Evolutionary conservation across 2,888 invertebrate species (phyloP).

Genomic region (Megalurothrips usitatus): DNA sequence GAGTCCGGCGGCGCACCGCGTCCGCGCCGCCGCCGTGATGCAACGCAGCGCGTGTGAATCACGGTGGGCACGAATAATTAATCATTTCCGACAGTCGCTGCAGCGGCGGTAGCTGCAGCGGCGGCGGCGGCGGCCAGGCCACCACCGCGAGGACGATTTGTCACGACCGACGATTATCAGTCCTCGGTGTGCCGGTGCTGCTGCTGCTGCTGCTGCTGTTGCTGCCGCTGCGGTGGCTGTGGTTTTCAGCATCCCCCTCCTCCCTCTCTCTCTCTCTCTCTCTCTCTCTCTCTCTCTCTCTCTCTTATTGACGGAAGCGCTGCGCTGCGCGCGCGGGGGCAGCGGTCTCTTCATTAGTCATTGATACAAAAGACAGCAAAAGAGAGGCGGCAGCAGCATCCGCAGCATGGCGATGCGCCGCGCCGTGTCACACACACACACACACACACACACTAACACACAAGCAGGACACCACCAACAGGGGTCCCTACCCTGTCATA

Average conservation of each 20-base stretch:
- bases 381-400: not conserved
- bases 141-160: not conserved
- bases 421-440: not conserved
- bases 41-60: too few species aligned
- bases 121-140: not conserved
- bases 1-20: too few species aligned
- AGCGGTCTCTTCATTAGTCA: slow-evolving; percentile 9
- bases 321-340: not conserved
- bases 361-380: not conserved
- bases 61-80: too few species aligned
- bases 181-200: not conserved
- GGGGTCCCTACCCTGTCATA: too few species aligned
- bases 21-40: too few species aligned
- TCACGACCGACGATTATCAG: slow-evolving; percentile 14
- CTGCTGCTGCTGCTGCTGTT: not conserved
- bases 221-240: not conserved
- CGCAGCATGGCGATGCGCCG: not conserved
- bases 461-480: too few species aligned
- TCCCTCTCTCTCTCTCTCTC: too few species aligned
- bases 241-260: not conserved
- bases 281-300: not conserved
- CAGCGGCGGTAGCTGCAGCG: not conserved
- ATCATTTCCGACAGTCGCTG: not conserved
- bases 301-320: too few species aligned
- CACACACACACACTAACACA: too few species aligned